A percentile compares a stretch with the other conserved stretches of the same genome.
Conservation (phyloP, 2,888 invertebrate genomes). For the Bombylius discolor region DNA sequence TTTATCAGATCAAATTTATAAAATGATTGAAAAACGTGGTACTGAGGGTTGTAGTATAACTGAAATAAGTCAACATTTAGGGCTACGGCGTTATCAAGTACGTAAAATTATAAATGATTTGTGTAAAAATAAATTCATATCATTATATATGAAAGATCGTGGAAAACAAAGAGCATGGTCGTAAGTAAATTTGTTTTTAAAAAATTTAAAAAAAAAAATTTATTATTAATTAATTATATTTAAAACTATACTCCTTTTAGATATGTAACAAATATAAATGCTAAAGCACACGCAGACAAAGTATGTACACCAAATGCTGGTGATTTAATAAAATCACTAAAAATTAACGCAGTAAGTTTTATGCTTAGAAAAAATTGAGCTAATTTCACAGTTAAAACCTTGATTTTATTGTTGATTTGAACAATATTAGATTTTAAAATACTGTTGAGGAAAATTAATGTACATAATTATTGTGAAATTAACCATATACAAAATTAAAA, state of each 20-base stretch:
- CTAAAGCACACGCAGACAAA: not conserved
- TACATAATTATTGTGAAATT: too few relatives aligned
- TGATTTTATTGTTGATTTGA: too few relatives aligned
- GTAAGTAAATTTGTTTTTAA: conserved; percentile 24
- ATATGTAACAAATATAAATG: conserved; percentile 1
- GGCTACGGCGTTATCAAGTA: conserved; percentile 36
- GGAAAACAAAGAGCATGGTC: conserved; percentile 43
- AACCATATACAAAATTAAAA: too few relatives aligned
- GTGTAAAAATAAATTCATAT: conserved; percentile 31
- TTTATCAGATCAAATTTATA: conserved; percentile 40
- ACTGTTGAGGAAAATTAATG: too few relatives aligned
- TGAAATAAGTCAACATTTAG: conserved; percentile 33
- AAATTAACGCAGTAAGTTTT: not conserved
- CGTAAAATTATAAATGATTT: conserved; percentile 38
- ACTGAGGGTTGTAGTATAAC: conserved; percentile 41
- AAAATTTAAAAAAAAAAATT: not conserved
- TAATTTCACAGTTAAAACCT: too few relatives aligned
- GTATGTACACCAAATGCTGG: not conserved
- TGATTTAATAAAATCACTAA: not conserved
- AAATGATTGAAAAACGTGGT: conserved; percentile 38
- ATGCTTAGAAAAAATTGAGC: too few relatives aligned
- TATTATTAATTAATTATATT: not conserved
- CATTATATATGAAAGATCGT: conserved; percentile 40
- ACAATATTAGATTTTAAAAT: too few relatives aligned
- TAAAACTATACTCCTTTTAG: too few relatives aligned